Base-by-base conservation (phyloP, 2,888 invertebrate species). In the Pasiphila rectangulata region DNA sequence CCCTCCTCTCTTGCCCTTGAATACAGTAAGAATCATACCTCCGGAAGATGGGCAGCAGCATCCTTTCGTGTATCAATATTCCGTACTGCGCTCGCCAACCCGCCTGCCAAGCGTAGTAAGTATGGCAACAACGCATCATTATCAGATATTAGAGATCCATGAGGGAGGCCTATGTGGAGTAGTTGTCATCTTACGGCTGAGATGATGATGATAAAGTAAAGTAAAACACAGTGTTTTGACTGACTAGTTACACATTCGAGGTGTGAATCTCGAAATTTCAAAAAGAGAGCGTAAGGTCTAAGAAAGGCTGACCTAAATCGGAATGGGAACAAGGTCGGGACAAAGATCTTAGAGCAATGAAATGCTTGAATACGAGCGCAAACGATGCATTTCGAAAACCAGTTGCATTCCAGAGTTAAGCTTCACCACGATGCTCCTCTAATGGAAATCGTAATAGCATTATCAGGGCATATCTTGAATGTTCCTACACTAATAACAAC, bases 281-380 rank as follows among this genome's bases (percentile, higher is more conserved):
- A 57, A 53, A 55, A 41, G 46, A 46, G 38, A 54, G 48, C 45
- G 34, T 29, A 45, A 44, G 40, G 37, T 17, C 44, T 46, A 47
- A 54, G 46, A 51, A 58, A 46, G 45, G 35, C 49, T 46, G 56
- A 58, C 58, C 56, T 49, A 56, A 51, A 59, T 59, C 49, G 34
- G 21, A 58, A 58, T 27, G 46, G 39, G 56, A 56, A 54, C 58
- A 56, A 54, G 58, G 58, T 56, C 51, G 49, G 49, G 51, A 51
- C 44, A 49, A 49, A 56, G 48, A 52, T 54, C 52, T 54, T 46
- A 49, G 54, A 54, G 58, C 58, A 58, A 58, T 56, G 51, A 54
- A 50, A 58, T 39, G 54, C 36, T 39, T 48, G 56, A 52, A 54
- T 54, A 35, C 42, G 24, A 35, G 27, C 27, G 42, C 36, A 44